A percentile compares a stretch with the other conserved stretches of the same genome.
These are phyloP conservation scores for Synanthedon vespiformis DNA, from an alignment of 2,888 invertebrate genomes.

Conservation along the genomic window DNA sequence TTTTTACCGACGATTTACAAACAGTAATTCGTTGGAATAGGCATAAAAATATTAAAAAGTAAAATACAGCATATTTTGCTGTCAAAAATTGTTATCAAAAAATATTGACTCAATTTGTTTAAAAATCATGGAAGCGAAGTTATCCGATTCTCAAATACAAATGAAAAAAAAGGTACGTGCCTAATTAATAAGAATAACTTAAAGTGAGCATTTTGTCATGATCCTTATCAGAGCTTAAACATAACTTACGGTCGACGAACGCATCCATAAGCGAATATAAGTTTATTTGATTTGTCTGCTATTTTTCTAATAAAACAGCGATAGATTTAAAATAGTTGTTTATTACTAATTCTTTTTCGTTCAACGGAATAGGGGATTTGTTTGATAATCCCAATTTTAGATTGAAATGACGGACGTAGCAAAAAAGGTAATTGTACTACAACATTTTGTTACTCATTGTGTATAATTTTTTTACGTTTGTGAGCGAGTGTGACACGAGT, in stretches of 20 bases:
- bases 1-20: too few species aligned
- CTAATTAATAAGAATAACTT: background rate
- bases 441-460: slow-evolving; percentile 8
- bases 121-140: background rate
- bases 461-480: slow-evolving; percentile 6
- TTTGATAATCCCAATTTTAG: background rate
- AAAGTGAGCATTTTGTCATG: background rate
- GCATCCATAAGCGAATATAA: background rate
- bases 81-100: background rate
- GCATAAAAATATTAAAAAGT: background rate
- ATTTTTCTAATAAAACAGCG: too few species aligned
- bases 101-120: background rate
- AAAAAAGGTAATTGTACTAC: slow-evolving; percentile 43
- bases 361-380: background rate
- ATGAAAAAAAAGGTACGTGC: background rate
- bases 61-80: background rate
- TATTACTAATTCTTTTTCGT: background rate
- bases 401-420: slow-evolving; percentile 51
- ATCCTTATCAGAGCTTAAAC: too few species aligned
- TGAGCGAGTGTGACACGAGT: slow-evolving; percentile 38
- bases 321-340: background rate
- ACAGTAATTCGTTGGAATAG: background rate
- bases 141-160: background rate
- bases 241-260: background rate
- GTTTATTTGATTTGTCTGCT: too few species aligned